These are phyloP conservation scores for Pseudococcus jackbeardsleyi DNA, from an alignment of 2,888 invertebrate species.

Conservation along the genomic window DNA sequence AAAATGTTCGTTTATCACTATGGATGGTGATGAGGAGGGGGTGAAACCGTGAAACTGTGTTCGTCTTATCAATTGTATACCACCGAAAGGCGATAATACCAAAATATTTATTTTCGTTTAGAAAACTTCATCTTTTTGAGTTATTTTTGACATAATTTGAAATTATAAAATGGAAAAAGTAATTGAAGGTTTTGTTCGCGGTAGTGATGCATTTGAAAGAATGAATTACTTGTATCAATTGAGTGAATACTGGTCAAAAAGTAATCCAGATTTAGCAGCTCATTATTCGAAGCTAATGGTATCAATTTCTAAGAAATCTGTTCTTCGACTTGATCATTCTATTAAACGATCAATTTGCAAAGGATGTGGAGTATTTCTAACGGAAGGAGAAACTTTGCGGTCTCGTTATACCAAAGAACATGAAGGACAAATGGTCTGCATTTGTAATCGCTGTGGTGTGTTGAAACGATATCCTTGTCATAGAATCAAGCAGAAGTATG, in stretches of 20 bases:
- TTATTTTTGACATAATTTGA: neutral
- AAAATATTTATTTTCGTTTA: neutral
- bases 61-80: neutral
- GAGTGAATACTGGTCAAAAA: conserved; percentile 39
- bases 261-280: conserved; percentile 50
- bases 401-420: conserved; percentile 20
- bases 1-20: too few species aligned
- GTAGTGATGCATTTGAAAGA: conserved; percentile 49
- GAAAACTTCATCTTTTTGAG: neutral
- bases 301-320: conserved; percentile 59
- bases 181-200: conserved; percentile 50
- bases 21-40: too few species aligned
- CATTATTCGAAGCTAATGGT: conserved; percentile 58
- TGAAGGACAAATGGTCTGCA: conserved; percentile 25
- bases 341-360: conserved; percentile 61
- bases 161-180: neutral
- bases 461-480: conserved; percentile 55
- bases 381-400: conserved; percentile 31
- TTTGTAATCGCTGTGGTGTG: conserved; percentile 57
- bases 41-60: too few species aligned
- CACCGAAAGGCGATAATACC: too few species aligned
- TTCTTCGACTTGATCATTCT: conserved; percentile 45
- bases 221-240: conserved; percentile 64
- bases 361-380: conserved; percentile 52
- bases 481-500: neutral